Evolutionary conservation across 1,140 invertebrate genomes (phyloP), one percentile per base, ranked within the genome.

Genomic region (Drosophila mayri): DNA sequence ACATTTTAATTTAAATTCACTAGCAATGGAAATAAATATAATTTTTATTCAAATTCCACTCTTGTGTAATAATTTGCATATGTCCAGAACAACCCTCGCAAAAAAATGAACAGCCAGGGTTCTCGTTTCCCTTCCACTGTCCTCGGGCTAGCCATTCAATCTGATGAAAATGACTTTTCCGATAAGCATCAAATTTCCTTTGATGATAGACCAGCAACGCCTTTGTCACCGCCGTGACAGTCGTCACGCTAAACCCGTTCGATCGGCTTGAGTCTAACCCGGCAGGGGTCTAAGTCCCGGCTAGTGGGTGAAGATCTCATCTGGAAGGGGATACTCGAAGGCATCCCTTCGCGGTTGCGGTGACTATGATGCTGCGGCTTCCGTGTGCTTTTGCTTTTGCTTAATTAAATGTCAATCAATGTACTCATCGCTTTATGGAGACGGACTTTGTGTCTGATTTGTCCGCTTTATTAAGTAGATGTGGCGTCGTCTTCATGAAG

Each of bases 391-490:
- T 88, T 88, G 84, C 66, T 73, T 84, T 81, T 87, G 79, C 83
- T 88, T 88, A 88, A 88, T 88, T 90, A 85, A 88, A 90, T 88
- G 84, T 90, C 84, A 88, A 88, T 88, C 84, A 88, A 62, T 78
- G 55, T 81, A 70, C 66, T 64, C 54, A 30, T 74, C 63, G 66
- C 30, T 55, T 67, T 70, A 67, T 54, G 60, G 50, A 30, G 58
- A 57, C 55, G 40, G 76, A 57, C 60, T 79, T 88, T 90, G 85
- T 49, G 83, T 88, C 80, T 88, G 84, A 88, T 88, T 88, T 85
- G 85, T 85, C 73, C 59, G 74, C 73, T 81, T 87, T 88, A 83
- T 80, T 88, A 79, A 73, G 61, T 64, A 79, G 84, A 88, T 83
- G 72, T 61, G 60, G 75, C 74, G 63, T 76, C 73, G 64, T 70